Percentiles rank a stretch among this genome's conserved stretches.
Conservation (phyloP, 92 coral and sea anemone species). For the Phenganax stokvisi region DNA sequence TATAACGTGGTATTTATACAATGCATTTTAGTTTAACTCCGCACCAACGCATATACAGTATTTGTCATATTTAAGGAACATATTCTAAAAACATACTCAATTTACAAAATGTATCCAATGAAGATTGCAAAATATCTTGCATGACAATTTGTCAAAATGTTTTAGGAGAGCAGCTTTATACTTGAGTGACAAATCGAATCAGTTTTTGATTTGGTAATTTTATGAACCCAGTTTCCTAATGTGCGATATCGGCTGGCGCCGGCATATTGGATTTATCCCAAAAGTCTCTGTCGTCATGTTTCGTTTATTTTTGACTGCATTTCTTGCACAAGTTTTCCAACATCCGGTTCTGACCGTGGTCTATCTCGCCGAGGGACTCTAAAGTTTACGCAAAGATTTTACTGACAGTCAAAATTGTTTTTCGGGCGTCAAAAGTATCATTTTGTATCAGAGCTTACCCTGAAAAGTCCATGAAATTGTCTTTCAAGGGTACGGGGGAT, state of each 20-base stretch:
- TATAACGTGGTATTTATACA: slow-evolving; percentile 12
- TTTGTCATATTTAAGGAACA: neutral
- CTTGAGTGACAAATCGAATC: too few relatives aligned
- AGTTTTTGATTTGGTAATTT: too few relatives aligned
- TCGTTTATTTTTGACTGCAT: neutral
- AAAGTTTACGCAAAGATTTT: neutral
- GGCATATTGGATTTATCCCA: too few relatives aligned
- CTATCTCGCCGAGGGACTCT: slow-evolving; percentile 20
- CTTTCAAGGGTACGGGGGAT: slow-evolving; percentile 18
- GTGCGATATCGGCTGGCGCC: too few relatives aligned
- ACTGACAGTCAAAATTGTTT: neutral
- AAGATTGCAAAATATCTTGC: too few relatives aligned
- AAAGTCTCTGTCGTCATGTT: neutral
- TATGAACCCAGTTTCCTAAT: too few relatives aligned
- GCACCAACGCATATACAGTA: neutral
- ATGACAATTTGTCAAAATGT: too few relatives aligned
- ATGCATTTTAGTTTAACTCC: neutral
- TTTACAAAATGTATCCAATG: neutral
- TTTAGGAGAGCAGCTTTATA: too few relatives aligned
- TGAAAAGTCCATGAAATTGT: slow-evolving; percentile 29
- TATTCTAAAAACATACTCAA: neutral
- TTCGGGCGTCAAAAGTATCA: neutral
- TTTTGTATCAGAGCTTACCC: slow-evolving; percentile 16
- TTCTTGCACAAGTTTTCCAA: slow-evolving; percentile 22
- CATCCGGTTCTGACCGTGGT: slow-evolving; percentile 27